Evolutionary conservation across 2,797 vertebrate species (phyloP).

Genomic region (Phyllotis vaccarum): DNA sequence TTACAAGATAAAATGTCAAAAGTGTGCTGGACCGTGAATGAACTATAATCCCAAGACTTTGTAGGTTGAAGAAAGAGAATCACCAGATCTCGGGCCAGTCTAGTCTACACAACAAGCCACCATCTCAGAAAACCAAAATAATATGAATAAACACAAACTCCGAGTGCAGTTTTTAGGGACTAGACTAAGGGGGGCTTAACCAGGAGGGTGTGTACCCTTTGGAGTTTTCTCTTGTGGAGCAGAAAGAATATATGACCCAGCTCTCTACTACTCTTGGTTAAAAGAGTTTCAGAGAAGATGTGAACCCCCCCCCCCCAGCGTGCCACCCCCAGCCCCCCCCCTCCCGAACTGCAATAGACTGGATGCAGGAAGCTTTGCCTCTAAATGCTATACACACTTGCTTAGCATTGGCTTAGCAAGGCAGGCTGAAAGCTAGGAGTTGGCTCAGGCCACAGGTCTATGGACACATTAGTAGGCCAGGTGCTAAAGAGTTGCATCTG

Average conservation of each 20-base stretch:
- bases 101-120: neutral
- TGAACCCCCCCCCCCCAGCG: too few species aligned
- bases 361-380: neutral
- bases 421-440: neutral
- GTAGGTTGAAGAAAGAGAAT: neutral
- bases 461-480: neutral
- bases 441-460: neutral
- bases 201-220: neutral
- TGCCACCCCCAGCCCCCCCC: too few species aligned
- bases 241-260: too few species aligned
- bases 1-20: slow-evolving; percentile 30
- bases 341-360: neutral
- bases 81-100: neutral
- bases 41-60: neutral
- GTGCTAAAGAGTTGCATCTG: neutral
- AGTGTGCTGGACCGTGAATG: too few species aligned
- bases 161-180: neutral
- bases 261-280: neutral
- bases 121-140: neutral
- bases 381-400: neutral
- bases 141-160: neutral
- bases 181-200: neutral
- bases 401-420: neutral
- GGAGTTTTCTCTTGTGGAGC: neutral
- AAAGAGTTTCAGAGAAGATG: neutral